A percentile compares a stretch with the other conserved stretches of the same genome.
These are phyloP conservation scores for Jaculus jaculus DNA, from an alignment of 2,113 vertebrate species.

Conservation along the genomic window DNA sequence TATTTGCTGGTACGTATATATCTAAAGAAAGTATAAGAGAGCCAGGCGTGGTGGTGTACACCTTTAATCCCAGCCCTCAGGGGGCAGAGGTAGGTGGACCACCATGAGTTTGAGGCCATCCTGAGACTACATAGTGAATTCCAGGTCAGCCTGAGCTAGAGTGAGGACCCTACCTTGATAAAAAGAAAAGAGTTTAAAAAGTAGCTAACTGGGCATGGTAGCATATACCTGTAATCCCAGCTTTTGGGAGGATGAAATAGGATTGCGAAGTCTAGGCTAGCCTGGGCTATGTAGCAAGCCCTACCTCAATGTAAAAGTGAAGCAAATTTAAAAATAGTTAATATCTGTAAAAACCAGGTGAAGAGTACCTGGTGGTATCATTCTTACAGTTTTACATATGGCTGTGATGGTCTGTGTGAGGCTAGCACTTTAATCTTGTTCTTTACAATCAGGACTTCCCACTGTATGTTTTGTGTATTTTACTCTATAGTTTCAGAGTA, in stretches of 20 bases:
- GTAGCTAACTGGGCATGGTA: not conserved
- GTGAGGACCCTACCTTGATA: not conserved
- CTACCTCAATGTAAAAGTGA: not conserved
- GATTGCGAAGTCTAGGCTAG: not conserved
- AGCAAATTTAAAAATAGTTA: conserved; percentile 33
- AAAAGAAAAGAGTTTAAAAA: not conserved
- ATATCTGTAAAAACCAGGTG: conserved; percentile 8
- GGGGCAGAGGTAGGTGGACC: too few species aligned
- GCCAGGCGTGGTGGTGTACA: too few species aligned
- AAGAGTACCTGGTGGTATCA: not conserved
- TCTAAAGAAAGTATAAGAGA: not conserved
- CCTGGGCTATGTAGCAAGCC: too few species aligned
- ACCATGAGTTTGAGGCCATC: too few species aligned
- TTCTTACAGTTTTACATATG: not conserved
- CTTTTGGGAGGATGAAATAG: not conserved
- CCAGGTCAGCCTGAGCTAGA: too few species aligned
- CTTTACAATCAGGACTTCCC: not conserved
- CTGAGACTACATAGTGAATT: too few species aligned
- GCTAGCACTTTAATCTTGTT: not conserved
- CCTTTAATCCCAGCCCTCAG: too few species aligned
- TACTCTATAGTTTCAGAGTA: conserved; percentile 25
- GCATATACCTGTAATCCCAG: not conserved
- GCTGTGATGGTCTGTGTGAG: conserved; percentile 21
- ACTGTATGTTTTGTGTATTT: not conserved
- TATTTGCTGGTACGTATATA: not conserved